These are phyloP conservation scores for Formica aserva DNA, from an alignment of 2,888 invertebrate genomes.

Conservation along the genomic window DNA sequence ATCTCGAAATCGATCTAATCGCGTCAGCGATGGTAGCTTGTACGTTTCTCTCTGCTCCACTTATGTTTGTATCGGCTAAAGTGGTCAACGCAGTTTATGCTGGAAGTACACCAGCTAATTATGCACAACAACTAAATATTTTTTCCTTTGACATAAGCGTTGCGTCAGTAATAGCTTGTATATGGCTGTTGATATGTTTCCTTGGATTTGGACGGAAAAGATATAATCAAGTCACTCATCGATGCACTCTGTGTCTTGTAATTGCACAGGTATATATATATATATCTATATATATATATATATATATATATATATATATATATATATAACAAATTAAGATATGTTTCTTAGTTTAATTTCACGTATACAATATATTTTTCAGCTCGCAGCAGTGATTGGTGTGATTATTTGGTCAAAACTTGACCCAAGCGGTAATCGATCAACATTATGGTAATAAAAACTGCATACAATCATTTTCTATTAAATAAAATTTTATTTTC, in stretches of 20 bases:
- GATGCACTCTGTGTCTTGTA: constrained; percentile 92
- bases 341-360: not conserved
- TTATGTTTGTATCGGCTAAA: constrained; percentile 98
- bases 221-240: constrained; percentile 93
- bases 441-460: constrained; percentile 78
- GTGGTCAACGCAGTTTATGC: constrained; percentile 88
- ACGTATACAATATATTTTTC: not conserved
- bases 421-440: constrained; percentile 70
- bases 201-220: constrained; percentile 89
- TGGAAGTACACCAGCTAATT: constrained; percentile 89
- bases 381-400: constrained; percentile 79
- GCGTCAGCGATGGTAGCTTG: constrained; percentile 98
- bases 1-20: constrained; percentile 95
- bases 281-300: too few species aligned
- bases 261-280: constrained; percentile 91
- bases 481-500: not conserved
- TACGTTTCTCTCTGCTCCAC: constrained; percentile 96
- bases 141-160: constrained; percentile 95
- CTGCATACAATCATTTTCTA: constrained; percentile 10
- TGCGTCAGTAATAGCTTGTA: constrained; percentile 91
- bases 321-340: not conserved
- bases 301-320: constrained; percentile 86
- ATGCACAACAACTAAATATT: constrained; percentile 91
- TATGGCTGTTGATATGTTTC: constrained; percentile 93
- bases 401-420: constrained; percentile 83